Evolutionary conservation across 2,888 invertebrate genomes (phyloP).

Genomic region (Teinopalpus imperialis): DNA sequence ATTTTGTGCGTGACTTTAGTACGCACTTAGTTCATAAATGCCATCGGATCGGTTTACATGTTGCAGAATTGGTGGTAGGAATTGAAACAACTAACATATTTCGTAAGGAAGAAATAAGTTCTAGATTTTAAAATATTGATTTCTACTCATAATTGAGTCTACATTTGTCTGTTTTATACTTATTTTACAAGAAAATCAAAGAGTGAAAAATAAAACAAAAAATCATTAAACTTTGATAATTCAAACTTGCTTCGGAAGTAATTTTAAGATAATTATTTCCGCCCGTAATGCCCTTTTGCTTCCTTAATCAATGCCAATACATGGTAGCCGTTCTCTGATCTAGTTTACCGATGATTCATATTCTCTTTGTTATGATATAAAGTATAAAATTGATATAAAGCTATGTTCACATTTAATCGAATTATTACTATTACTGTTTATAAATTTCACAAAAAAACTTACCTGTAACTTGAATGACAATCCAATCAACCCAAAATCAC

Average conservation of each 20-base stretch:
- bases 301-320: constrained; percentile 19
- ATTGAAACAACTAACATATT: too few relatives aligned
- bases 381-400: neutral
- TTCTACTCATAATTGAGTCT: too few relatives aligned
- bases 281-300: constrained; percentile 18
- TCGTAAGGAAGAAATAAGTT: too few relatives aligned
- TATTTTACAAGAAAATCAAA: too few relatives aligned
- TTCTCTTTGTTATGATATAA: neutral
- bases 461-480: constrained; percentile 63
- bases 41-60: too few relatives aligned
- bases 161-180: too few relatives aligned
- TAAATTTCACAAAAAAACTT: constrained; percentile 7
- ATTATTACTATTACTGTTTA: constrained; percentile 16
- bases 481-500: constrained; percentile 69
- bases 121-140: too few relatives aligned
- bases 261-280: constrained; percentile 23
- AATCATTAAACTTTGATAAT: constrained; percentile 3
- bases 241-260: constrained; percentile 17
- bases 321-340: constrained; percentile 4
- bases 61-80: too few relatives aligned
- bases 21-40: neutral
- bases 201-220: too few relatives aligned
- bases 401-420: neutral
- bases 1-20: constrained; percentile 9
- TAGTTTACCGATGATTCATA: neutral